A percentile compares a stretch with the other conserved stretches of the same genome.
Conservation (phyloP, 2,113 vertebrate species). For the Orycteropus afer region DNA sequence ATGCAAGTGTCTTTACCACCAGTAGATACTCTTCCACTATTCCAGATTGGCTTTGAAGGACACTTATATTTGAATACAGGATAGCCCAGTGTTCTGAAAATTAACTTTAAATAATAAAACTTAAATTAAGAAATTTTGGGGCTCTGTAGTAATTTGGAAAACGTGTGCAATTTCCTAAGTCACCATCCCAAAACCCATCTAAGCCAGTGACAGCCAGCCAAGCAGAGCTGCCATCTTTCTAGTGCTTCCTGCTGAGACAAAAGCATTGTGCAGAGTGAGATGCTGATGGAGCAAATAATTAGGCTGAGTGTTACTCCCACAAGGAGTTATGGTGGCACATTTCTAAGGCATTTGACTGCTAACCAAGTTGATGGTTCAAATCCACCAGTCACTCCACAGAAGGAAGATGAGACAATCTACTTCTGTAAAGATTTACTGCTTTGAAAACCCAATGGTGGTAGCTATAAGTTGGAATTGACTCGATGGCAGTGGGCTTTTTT, state of each 20-base stretch:
- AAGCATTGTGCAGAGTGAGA: background rate
- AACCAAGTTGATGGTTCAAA: too few species aligned
- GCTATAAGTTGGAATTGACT: too few species aligned
- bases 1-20: background rate
- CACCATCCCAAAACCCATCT: background rate
- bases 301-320: background rate
- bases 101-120: slow-evolving; percentile 11
- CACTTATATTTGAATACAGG: background rate
- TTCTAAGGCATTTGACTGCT: too few species aligned
- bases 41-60: background rate
- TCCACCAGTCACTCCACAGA: too few species aligned
- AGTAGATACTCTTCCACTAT: background rate
- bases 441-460: too few species aligned
- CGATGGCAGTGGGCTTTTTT: too few species aligned
- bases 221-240: background rate
- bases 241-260: background rate
- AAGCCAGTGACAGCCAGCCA: background rate
- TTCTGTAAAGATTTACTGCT: too few species aligned
- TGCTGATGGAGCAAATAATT: background rate
- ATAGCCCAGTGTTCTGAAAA: background rate
- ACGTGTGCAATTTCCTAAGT: background rate
- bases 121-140: background rate
- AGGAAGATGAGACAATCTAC: too few species aligned
- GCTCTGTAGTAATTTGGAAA: background rate
- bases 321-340: too few species aligned